Conservation (phyloP, 2,888 invertebrate genomes). For the Gymnosoma rotundatum region DNA sequence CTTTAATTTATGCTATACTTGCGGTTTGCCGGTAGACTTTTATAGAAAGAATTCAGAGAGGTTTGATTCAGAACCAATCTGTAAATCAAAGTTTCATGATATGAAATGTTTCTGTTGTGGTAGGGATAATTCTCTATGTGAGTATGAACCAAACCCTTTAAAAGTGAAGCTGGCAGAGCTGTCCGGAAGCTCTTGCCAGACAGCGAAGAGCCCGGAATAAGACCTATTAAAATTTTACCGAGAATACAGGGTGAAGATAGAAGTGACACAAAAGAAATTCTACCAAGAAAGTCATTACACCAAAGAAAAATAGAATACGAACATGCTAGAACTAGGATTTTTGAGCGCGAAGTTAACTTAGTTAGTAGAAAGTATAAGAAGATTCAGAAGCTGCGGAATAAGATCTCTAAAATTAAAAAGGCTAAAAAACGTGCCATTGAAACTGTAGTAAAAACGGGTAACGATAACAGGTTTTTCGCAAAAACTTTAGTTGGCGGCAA, state of each 20-base stretch:
- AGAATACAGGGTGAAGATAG: neutral
- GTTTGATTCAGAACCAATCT: neutral
- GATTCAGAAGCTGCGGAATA: too few species aligned
- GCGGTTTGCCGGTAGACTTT: neutral
- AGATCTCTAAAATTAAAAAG: too few species aligned
- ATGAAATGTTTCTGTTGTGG: too few species aligned
- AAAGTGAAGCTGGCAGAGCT: neutral
- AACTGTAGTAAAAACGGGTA: too few species aligned
- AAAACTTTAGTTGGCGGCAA: constrained; percentile 10
- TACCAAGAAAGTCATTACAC: constrained; percentile 28
- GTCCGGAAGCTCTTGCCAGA: neutral
- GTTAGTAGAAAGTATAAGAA: too few species aligned
- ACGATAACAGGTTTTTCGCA: constrained; percentile 5
- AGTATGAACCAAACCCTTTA: neutral
- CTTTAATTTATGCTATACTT: neutral
- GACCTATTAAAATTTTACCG: neutral
- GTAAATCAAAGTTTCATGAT: neutral
- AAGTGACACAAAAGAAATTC: neutral
- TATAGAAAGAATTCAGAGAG: neutral
- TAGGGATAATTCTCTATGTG: neutral
- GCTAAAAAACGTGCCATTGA: too few species aligned
- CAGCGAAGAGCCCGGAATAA: neutral
- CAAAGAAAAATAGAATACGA: constrained; percentile 32
- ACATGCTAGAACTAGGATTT: constrained; percentile 3
- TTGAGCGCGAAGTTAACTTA: neutral